phyloP scores from a whole-genome alignment of 2,113 vertebrate genomes.

The Antigone vipio region DNA sequence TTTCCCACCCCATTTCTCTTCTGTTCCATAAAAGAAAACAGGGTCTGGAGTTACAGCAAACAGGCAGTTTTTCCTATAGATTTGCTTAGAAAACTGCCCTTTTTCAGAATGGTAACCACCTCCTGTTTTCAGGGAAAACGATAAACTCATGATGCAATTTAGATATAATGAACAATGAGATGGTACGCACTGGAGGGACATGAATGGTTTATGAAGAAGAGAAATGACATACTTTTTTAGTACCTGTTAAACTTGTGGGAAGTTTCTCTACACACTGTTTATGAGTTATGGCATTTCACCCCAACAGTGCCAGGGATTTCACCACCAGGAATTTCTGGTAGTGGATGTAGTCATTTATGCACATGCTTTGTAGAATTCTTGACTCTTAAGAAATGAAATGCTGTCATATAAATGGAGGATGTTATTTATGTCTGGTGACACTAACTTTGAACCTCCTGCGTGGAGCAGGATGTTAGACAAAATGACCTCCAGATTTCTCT shows the following conservation, averaged over 20 bases:
- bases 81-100: neutral
- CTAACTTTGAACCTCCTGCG: neutral
- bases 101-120: neutral
- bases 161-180: neutral
- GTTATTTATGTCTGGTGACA: neutral
- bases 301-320: neutral
- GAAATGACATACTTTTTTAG: neutral
- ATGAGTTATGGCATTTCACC: neutral
- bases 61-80: neutral
- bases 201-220: neutral
- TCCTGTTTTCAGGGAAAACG: neutral
- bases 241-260: neutral
- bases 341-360: neutral
- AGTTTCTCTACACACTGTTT: neutral
- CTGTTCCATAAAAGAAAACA: neutral
- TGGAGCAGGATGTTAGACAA: neutral
- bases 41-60: neutral
- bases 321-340: neutral
- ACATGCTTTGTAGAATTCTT: neutral
- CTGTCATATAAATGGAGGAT: neutral
- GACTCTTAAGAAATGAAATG: neutral
- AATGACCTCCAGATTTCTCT: neutral
- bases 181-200: neutral
- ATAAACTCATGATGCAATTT: neutral
- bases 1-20: neutral